phyloP scores from a whole-genome alignment of 2,888 invertebrate genomes.

The Latrodectus hesperus region DNA sequence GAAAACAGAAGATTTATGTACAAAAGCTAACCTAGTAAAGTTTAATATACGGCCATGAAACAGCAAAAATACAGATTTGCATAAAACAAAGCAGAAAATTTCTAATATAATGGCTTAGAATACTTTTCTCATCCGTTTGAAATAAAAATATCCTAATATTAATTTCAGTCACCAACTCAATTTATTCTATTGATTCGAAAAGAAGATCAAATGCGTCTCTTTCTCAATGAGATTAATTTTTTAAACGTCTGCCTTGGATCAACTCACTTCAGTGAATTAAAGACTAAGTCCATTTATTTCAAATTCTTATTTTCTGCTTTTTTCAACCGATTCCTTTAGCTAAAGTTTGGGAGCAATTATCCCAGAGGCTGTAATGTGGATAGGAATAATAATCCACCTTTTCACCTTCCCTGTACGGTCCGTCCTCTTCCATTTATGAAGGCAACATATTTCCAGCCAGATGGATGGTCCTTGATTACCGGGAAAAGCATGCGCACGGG shows the following conservation, averaged over 20 bases:
- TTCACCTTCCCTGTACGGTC: constrained; percentile 10
- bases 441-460: constrained; percentile 18
- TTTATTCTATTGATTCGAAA: neutral
- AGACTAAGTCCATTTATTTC: too few species aligned
- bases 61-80: too few species aligned
- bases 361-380: neutral
- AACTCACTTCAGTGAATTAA: neutral
- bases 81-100: too few species aligned
- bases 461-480: constrained; percentile 8
- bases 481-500: neutral
- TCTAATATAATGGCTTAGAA: too few species aligned
- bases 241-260: neutral
- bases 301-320: too few species aligned
- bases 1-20: too few species aligned
- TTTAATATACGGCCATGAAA: too few species aligned
- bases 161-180: too few species aligned
- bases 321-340: too few species aligned
- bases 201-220: neutral
- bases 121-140: too few species aligned
- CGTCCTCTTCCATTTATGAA: constrained; percentile 2
- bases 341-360: constrained; percentile 9
- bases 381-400: constrained; percentile 27
- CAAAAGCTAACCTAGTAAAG: too few species aligned
- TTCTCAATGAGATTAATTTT: neutral
- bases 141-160: too few species aligned